Evolutionary conservation across 2,888 invertebrate genomes (phyloP), one percentile per base, ranked within the genome.

Genomic region (Eristalis arbustorum): DNA sequence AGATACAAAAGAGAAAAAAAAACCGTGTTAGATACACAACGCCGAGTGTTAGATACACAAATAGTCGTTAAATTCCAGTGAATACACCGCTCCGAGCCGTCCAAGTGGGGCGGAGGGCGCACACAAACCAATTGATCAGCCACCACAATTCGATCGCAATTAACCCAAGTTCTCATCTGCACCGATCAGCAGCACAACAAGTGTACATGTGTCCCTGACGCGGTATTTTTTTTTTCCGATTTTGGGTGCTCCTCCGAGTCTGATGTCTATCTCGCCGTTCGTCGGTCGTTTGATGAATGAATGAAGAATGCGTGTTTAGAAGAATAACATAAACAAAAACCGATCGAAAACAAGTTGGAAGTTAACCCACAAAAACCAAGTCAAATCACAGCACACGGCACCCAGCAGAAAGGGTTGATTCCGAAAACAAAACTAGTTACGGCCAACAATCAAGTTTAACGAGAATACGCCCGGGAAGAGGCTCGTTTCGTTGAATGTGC

Each of bases 381-480:
- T 18, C 18, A 49, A 49, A 18, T 25, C 25, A 25, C n/a, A n/a
- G n/a, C n/a, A n/a, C n/a, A n/a, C n/a, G n/a, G 3, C 25, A 25
- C 25, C 28, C 34, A 23, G 8, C n/a, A 71, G 56, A 72, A 85
- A 85, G 87, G 82, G 87, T 87, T 87, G 75, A 75, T 69, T 75
- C 59, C 72, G 75, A 87, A 87, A 87, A 87, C 87, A 87, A 87
- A 87, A 87, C 87, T 87, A 87, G 87, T 87, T 87, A 83, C 87
- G 74, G 62, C 75, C 82, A 75, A 87, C 82, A 87, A 87, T 87
- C 87, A 83, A 87, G 87, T 87, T 87, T 72, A 87, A 87, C 87
- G 61, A 87, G 87, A 87, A 87, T 87, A 81, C n/a, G 78, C 82
- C 85, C 85, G 78, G 85, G 85, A 87, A 87, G 82, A 80, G 84